Evolutionary conservation across 1,140 invertebrate genomes (phyloP).

Genomic region (Drosophila teissieri): DNA sequence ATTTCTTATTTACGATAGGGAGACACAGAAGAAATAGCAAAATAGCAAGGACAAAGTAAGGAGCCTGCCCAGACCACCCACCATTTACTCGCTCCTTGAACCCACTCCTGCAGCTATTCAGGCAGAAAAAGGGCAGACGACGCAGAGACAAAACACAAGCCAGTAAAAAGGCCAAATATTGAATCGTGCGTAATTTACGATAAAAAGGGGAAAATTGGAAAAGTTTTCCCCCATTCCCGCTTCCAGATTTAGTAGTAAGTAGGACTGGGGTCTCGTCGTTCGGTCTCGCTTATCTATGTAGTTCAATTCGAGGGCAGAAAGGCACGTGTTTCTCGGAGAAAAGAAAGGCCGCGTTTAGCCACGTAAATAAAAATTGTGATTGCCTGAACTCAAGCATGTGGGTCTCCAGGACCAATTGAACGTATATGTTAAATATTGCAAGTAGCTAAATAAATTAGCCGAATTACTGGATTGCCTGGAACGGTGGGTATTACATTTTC

Average conservation of each 20-base stretch:
- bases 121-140: slow-evolving; percentile 78
- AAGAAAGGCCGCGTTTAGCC: not conserved
- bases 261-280: slow-evolving; percentile 29
- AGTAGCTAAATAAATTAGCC: slow-evolving; percentile 70
- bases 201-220: slow-evolving; percentile 84
- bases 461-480: slow-evolving; percentile 31
- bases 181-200: slow-evolving; percentile 84
- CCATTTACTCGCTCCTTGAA: slow-evolving; percentile 13
- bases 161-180: slow-evolving; percentile 83
- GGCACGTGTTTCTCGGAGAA: slow-evolving; percentile 53
- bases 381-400: slow-evolving; percentile 56
- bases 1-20: slow-evolving; percentile 84
- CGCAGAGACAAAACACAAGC: slow-evolving; percentile 59
- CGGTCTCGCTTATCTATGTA: slow-evolving; percentile 73
- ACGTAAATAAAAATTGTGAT: slow-evolving; percentile 80
- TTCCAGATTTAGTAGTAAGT: slow-evolving; percentile 28
- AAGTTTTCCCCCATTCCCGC: slow-evolving; percentile 60
- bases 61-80: not conserved
- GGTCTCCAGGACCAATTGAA: slow-evolving; percentile 43
- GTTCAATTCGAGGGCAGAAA: slow-evolving; percentile 61
- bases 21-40: slow-evolving; percentile 77
- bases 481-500: not conserved
- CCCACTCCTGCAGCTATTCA: slow-evolving; percentile 49
- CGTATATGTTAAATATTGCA: slow-evolving; percentile 74
- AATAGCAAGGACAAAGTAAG: slow-evolving; percentile 64